Percentiles rank a stretch among this genome's conserved stretches.
phyloP scores from a whole-genome alignment of 2,113 vertebrate genomes.

The Macquaria ambigua region DNA sequence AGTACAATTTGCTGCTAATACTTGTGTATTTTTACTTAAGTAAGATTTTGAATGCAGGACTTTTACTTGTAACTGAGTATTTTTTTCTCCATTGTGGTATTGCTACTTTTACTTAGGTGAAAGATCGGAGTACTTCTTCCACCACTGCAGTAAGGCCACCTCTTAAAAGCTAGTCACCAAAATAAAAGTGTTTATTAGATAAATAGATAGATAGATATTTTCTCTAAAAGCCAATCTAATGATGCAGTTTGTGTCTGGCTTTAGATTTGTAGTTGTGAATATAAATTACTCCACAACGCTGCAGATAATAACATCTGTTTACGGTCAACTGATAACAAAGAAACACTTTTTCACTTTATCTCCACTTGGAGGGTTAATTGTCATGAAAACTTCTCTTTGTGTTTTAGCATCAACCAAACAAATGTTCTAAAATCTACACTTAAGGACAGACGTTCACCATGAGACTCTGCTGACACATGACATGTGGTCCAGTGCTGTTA shows the following conservation, averaged over 20 bases:
- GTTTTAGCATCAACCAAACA: neutral
- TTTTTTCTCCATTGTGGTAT: neutral
- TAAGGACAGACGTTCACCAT: neutral
- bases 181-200: neutral
- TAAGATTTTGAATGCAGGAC: neutral
- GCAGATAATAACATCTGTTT: neutral
- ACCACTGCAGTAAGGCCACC: neutral
- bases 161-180: neutral
- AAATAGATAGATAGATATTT: too few relatives aligned
- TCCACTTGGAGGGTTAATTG: too few relatives aligned
- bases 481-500: neutral
- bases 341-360: neutral
- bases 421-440: neutral
- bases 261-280: neutral
- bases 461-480: neutral
- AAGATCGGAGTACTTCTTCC: neutral
- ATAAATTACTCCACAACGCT: neutral
- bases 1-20: too few relatives aligned
- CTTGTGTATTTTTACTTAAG: neutral
- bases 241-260: neutral
- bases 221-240: neutral
- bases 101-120: neutral
- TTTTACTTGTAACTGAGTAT: neutral
- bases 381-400: too few relatives aligned
- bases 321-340: neutral